A percentile compares a stretch with the other conserved stretches of the same genome.
Evolutionary conservation across 2,888 invertebrate genomes (phyloP).

Genomic region (Drosophila kanekoi): DNA sequence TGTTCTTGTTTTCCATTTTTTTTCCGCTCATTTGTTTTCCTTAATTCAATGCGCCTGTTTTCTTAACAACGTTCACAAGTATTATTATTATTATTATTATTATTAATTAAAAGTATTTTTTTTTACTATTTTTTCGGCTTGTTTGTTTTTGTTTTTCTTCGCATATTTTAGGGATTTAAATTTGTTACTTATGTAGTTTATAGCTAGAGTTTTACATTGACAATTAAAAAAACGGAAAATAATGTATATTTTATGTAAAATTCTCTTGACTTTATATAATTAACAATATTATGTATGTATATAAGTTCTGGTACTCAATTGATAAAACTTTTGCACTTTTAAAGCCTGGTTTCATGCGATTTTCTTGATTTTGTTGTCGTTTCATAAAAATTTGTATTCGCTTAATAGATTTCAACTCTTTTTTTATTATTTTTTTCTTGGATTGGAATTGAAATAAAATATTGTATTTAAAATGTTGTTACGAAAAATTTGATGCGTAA

Average conservation of each 20-base stretch:
- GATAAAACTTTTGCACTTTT: slow-evolving; percentile 69
- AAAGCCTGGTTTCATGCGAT: slow-evolving; percentile 57
- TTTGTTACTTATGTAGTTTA: slow-evolving; percentile 59
- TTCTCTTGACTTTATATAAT: slow-evolving; percentile 57
- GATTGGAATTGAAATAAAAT: slow-evolving; percentile 48
- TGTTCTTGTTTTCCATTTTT: slow-evolving; percentile 5
- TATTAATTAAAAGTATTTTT: slow-evolving; percentile 16
- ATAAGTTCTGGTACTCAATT: slow-evolving; percentile 65
- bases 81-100: slow-evolving; percentile 25
- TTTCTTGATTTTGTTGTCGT: slow-evolving; percentile 39
- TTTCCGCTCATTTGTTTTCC: neutral
- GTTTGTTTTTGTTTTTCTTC: slow-evolving; percentile 20
- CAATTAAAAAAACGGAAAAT: slow-evolving; percentile 72
- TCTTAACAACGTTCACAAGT: slow-evolving; percentile 25
- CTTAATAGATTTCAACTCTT: slow-evolving; percentile 36
- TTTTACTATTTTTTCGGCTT: slow-evolving; percentile 15
- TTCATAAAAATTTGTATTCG: slow-evolving; percentile 55
- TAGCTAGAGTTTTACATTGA: slow-evolving; percentile 76
- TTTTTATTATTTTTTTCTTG: slow-evolving; percentile 10
- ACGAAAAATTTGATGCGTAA: slow-evolving; percentile 35
- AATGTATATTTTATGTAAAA: slow-evolving; percentile 57
- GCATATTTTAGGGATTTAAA: slow-evolving; percentile 51
- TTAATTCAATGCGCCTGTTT: slow-evolving; percentile 16
- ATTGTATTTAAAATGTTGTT: slow-evolving; percentile 40
- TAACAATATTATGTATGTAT: slow-evolving; percentile 58